Conservation (phyloP, 2,888 invertebrate species). For the Lepidochrysops patricia region DNA sequence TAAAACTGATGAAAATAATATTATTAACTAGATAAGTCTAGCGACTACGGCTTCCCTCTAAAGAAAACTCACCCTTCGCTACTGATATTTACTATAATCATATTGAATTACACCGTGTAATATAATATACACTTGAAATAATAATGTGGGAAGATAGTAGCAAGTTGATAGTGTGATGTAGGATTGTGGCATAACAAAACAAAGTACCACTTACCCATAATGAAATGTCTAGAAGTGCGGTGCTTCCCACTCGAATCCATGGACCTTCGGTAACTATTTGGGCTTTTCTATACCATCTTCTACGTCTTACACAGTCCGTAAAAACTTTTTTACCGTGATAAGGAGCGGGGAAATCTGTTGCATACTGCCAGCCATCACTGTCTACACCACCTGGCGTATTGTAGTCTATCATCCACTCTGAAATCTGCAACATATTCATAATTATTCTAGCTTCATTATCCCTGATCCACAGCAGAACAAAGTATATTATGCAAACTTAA, state of each 20-base stretch:
- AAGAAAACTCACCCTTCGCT: too few species aligned
- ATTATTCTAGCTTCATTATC: too few species aligned
- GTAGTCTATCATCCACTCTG: slow-evolving; percentile 95
- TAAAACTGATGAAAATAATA: too few species aligned
- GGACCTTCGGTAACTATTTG: slow-evolving; percentile 89
- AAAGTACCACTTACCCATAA: slow-evolving; percentile 72
- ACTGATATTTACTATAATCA: too few species aligned
- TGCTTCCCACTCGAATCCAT: slow-evolving; percentile 91
- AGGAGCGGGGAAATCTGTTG: slow-evolving; percentile 90
- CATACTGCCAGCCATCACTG: slow-evolving; percentile 95
- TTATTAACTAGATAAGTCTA: too few species aligned
- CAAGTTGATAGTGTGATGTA: too few species aligned
- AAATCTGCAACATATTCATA: slow-evolving; percentile 63
- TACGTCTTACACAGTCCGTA: slow-evolving; percentile 90
- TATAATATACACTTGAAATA: too few species aligned
- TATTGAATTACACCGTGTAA: too few species aligned
- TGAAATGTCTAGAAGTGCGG: slow-evolving; percentile 87
- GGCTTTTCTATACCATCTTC: slow-evolving; percentile 89
- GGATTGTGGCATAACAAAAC: neutral
- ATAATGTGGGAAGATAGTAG: too few species aligned
- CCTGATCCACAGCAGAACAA: too few species aligned
- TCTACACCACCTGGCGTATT: slow-evolving; percentile 92
- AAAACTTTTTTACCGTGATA: slow-evolving; percentile 90
- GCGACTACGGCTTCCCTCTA: too few species aligned
- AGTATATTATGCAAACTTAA: too few species aligned